Conservation (phyloP, 1,140 invertebrate species). For the Drosophila pandora region DNA sequence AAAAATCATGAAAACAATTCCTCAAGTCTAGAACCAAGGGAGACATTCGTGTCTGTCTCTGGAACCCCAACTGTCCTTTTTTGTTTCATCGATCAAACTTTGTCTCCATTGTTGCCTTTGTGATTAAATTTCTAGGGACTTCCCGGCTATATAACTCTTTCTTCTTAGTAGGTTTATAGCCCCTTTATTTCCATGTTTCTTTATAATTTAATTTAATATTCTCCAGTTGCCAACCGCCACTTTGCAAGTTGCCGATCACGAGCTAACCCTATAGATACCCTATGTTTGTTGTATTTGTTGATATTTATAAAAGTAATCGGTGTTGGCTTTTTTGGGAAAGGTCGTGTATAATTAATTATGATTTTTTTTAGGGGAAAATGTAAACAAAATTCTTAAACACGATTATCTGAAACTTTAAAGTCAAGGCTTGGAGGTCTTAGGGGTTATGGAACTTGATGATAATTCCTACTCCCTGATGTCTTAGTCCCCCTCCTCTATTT, state of each 20-base stretch:
- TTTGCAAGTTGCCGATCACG: conserved; percentile 41
- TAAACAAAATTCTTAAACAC: conserved; percentile 10
- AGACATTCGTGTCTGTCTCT: conserved; percentile 20
- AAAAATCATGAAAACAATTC: conserved; percentile 10
- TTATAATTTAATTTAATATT: conserved; percentile 10
- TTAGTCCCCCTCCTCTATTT: no score
- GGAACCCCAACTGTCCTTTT: not conserved
- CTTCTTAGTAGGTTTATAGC: conserved; percentile 14
- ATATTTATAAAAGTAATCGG: conserved; percentile 36
- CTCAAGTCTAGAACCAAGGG: conserved; percentile 6
- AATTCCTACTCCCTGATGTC: not conserved
- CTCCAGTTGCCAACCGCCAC: conserved; percentile 43
- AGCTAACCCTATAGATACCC: conserved; percentile 21
- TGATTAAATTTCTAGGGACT: conserved; percentile 3
- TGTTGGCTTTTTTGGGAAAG: conserved; percentile 26
- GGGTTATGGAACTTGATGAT: not conserved
- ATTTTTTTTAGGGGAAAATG: conserved; percentile 3
- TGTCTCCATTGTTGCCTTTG: not conserved
- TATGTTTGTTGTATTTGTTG: conserved; percentile 22
- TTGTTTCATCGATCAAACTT: conserved; percentile 48
- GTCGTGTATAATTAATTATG: conserved; percentile 54
- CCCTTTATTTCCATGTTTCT: conserved; percentile 6
- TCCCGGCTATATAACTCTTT: conserved; percentile 21
- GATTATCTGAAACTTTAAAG: conserved; percentile 1
- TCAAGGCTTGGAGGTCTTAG: conserved; percentile 14